A percentile compares a stretch with the other conserved stretches of the same genome.
phyloP scores from a whole-genome alignment of 2,888 invertebrate species.

The Orthosia cruda region DNA sequence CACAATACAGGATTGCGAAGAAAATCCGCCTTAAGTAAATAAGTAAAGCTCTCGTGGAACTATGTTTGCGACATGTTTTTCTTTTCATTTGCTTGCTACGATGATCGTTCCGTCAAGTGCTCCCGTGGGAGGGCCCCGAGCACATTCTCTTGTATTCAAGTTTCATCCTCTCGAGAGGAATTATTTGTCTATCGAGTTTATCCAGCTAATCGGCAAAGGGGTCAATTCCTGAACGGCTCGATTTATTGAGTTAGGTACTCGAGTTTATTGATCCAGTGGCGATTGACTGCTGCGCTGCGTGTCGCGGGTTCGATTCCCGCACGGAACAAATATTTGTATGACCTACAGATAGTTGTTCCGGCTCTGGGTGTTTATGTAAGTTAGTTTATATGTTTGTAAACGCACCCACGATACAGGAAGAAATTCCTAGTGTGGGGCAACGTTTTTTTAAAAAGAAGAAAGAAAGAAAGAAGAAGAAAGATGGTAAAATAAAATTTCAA shows the following conservation, averaged over 20 bases:
- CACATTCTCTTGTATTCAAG: conserved; percentile 41
- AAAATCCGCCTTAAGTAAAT: conserved; percentile 55
- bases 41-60: conserved; percentile 47
- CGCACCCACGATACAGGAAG: no score
- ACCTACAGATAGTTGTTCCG: no score
- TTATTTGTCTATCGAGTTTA: conserved; percentile 72
- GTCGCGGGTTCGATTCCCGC: no score
- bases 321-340: no score
- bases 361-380: no score
- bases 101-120: conserved; percentile 58
- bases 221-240: conserved; percentile 68
- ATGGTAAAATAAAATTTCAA: conserved; percentile 65
- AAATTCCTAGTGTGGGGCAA: no score
- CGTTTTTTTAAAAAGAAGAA: no score
- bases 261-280: conserved; percentile 70
- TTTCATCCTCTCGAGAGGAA: conserved; percentile 36
- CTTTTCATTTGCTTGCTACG: conserved; percentile 64
- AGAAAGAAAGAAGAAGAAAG: no score
- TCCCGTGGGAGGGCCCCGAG: conserved; percentile 34
- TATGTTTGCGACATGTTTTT: conserved; percentile 56
- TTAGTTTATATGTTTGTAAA: no score
- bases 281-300: no score
- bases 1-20: conserved; percentile 45
- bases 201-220: conserved; percentile 74
- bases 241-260: conserved; percentile 73